These are phyloP conservation scores for Blastomussa wellsi DNA, from an alignment of 92 coral and sea anemone species.

Conservation along the genomic window DNA sequence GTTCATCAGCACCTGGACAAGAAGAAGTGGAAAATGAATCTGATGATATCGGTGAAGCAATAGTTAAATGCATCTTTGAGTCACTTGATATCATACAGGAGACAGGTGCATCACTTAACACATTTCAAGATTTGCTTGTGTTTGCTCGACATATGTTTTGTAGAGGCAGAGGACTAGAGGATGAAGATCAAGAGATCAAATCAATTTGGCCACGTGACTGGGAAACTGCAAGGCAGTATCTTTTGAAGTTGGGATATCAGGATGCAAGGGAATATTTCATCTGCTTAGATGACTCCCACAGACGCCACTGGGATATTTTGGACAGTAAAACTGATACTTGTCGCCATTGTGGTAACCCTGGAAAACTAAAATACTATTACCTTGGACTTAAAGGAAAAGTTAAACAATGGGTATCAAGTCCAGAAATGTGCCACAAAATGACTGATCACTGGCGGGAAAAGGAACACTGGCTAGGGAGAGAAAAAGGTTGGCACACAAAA, in stretches of 20 bases:
- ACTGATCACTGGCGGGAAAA: conserved; percentile 67
- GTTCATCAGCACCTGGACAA: conserved; percentile 36
- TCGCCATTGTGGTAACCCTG: conserved; percentile 53
- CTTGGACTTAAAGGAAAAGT: too few relatives aligned
- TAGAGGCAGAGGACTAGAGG: conserved; percentile 59
- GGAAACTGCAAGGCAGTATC: conserved; percentile 58
- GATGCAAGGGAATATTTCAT: conserved; percentile 68
- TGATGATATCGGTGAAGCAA: conserved; percentile 49
- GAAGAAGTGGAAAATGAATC: conserved; percentile 35
- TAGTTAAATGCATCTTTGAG: conserved; percentile 56
- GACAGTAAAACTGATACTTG: conserved; percentile 45
- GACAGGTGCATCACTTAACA: conserved; percentile 58
- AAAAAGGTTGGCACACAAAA: conserved; percentile 37
- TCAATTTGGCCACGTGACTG: conserved; percentile 58
- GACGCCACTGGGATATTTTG: conserved; percentile 68
- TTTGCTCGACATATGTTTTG: conserved; percentile 71
- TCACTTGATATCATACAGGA: conserved; percentile 55
- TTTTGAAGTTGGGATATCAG: conserved; percentile 48
- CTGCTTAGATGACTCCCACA: conserved; percentile 60
- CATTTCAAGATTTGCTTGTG: conserved; percentile 65
- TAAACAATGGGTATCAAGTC: conserved; percentile 61
- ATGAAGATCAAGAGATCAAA: conserved; percentile 56
- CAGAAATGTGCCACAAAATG: conserved; percentile 76
- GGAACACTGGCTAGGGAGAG: conserved; percentile 66
- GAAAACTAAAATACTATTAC: conserved; percentile 64